These are phyloP conservation scores for Datnioides undecimradiatus DNA, from an alignment of 2,113 vertebrate species.

Conservation along the genomic window DNA sequence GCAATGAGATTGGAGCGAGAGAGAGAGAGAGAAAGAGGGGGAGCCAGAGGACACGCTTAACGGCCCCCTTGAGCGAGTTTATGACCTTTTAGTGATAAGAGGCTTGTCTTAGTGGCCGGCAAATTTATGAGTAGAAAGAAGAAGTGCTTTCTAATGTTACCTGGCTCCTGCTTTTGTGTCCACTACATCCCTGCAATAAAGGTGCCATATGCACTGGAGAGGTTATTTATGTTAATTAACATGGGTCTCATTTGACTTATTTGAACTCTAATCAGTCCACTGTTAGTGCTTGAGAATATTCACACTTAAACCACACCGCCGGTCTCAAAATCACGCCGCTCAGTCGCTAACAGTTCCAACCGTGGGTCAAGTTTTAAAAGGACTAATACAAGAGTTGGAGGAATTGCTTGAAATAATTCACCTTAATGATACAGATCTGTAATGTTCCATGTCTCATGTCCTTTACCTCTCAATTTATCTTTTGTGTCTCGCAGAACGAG, in stretches of 20 bases:
- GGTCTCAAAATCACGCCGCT: constrained; percentile 2
- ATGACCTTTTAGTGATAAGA: constrained; percentile 85
- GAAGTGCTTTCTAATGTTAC: constrained; percentile 72
- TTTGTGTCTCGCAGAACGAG: constrained; percentile 16
- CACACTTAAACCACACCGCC: not conserved
- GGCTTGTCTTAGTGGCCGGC: constrained; percentile 72
- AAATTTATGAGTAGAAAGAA: constrained; percentile 72
- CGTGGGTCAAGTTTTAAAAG: constrained; percentile 18
- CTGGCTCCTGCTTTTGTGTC: constrained; percentile 45
- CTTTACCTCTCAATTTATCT: constrained; percentile 38
- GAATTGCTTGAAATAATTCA: constrained; percentile 41
- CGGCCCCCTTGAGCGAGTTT: constrained; percentile 74
- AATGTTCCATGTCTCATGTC: constrained; percentile 4
- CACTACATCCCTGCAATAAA: constrained; percentile 28
- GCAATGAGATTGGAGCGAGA: constrained; percentile 29
- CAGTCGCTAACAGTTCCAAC: not conserved
- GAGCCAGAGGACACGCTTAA: constrained; percentile 79
- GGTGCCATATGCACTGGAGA: constrained; percentile 1
- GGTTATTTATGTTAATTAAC: constrained; percentile 44
- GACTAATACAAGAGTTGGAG: not conserved
- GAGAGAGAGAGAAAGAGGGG: no score
- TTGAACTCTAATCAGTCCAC: constrained; percentile 16
- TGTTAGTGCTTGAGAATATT: not conserved
- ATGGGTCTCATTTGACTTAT: constrained; percentile 26
- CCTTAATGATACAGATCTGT: constrained; percentile 8